Conservation (phyloP, 1,140 invertebrate species). For the Dysdera silvatica region DNA sequence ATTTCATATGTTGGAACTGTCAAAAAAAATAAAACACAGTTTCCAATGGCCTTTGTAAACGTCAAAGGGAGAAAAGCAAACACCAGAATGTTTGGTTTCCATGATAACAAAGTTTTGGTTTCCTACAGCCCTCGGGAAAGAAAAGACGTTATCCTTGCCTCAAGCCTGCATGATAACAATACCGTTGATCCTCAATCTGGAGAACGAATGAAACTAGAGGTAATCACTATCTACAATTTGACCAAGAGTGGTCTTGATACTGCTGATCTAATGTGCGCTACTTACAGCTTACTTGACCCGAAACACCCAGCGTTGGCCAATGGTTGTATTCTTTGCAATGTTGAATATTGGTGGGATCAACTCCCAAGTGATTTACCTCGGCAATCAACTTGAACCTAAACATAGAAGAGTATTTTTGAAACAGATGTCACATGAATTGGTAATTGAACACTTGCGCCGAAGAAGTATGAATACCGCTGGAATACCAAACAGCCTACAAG, state of each 20-base stretch:
- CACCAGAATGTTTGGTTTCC: conserved; percentile 27
- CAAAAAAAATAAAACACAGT: conserved; percentile 28
- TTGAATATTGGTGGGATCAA: conserved; percentile 30
- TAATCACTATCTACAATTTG: conserved; percentile 43
- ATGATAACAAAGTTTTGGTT: conserved; percentile 28
- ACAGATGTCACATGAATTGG: no score
- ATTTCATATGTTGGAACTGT: conserved; percentile 32
- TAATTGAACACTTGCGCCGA: no score
- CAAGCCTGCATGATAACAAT: conserved; percentile 35
- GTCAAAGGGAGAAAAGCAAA: neutral
- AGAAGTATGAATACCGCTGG: no score
- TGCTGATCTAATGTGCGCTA: conserved; percentile 37
- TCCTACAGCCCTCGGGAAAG: conserved; percentile 37
- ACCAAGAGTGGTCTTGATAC: conserved; percentile 43
- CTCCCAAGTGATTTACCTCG: conserved; percentile 26
- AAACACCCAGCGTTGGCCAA: conserved; percentile 30
- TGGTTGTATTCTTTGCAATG: conserved; percentile 31
- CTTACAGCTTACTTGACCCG: conserved; percentile 21
- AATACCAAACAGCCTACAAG: no score
- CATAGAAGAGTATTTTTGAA: no score
- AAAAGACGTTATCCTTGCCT: conserved; percentile 41
- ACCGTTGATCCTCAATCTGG: conserved; percentile 24
- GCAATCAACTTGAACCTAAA: no score
- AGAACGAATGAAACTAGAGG: conserved; percentile 38
- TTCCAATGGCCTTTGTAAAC: conserved; percentile 14